Conservation (phyloP, 2,113 vertebrate genomes). For the Acanthochromis polyacanthus region DNA sequence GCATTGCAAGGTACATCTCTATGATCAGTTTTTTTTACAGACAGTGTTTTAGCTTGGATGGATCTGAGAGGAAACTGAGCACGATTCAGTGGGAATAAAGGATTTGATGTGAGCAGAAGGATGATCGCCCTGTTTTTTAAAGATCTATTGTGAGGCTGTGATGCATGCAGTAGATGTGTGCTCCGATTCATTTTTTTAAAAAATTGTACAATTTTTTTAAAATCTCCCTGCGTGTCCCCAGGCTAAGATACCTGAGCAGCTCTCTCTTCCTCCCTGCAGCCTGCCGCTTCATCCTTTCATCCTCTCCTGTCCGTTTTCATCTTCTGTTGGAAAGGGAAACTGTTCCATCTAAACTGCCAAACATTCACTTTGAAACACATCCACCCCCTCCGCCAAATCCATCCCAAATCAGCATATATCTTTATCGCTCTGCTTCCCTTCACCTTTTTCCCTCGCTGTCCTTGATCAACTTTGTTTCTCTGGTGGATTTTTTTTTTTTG, state of each 20-base stretch:
- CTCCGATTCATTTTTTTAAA: conserved; percentile 14
- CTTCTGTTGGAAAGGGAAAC: conserved; percentile 43
- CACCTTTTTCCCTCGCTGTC: background rate
- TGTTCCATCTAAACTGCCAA: conserved; percentile 59
- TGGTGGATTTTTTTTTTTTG: background rate
- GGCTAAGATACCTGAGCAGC: conserved; percentile 54
- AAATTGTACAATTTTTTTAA: conserved; percentile 32
- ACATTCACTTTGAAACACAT: conserved; percentile 61
- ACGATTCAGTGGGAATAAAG: background rate
- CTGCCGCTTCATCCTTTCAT: conserved; percentile 51
- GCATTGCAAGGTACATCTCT: background rate
- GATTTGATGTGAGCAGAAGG: background rate
- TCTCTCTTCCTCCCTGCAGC: conserved; percentile 30
- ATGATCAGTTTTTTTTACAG: background rate
- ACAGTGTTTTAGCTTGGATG: background rate
- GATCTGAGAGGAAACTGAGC: conserved; percentile 8
- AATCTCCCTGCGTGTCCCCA: conserved; percentile 38
- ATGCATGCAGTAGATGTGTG: conserved; percentile 7
- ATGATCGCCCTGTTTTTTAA: conserved; percentile 14
- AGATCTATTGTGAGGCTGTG: conserved; percentile 6
- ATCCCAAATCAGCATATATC: conserved; percentile 42
- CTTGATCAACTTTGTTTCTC: conserved; percentile 19
- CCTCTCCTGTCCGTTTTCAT: conserved; percentile 59
- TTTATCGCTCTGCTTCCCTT: conserved; percentile 20
- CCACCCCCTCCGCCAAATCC: conserved; percentile 37